Evolutionary conservation across 2,797 vertebrate genomes (phyloP).

Genomic region (Gallinago stenura): DNA sequence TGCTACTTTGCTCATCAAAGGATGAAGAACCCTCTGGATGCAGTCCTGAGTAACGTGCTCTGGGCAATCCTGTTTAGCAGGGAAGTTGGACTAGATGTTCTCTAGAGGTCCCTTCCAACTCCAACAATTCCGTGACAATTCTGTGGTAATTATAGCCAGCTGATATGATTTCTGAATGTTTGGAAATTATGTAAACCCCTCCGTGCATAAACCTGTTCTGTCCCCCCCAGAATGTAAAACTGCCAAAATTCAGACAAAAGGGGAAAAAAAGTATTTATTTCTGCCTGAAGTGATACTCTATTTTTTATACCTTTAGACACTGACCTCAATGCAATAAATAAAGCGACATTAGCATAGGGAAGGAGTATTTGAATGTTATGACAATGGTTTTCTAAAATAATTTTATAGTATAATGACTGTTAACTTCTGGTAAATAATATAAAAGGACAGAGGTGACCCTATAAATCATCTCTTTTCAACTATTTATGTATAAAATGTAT

Average conservation of each 20-base stretch:
- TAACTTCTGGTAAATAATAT: background rate
- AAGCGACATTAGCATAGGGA: background rate
- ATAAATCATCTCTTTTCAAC: background rate
- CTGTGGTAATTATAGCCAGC: background rate
- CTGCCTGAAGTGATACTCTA: background rate
- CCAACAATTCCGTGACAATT: too few species aligned
- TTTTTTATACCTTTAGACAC: background rate
- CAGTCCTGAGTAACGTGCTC: too few species aligned
- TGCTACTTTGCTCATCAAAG: background rate
- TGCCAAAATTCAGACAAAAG: background rate
- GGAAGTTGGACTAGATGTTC: too few species aligned
- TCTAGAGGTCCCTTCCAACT: too few species aligned
- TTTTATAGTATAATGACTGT: background rate
- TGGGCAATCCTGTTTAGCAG: too few species aligned
- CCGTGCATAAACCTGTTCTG: background rate
- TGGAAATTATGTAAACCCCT: background rate
- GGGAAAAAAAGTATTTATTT: background rate
- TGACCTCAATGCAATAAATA: background rate
- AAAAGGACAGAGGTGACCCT: background rate
- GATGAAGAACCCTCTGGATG: background rate
- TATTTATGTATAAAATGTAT: background rate
- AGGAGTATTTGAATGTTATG: background rate
- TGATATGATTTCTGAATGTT: background rate
- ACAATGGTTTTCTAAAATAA: background rate
- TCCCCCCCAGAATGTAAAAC: background rate